Percentiles rank a stretch among this genome's conserved stretches.
These are phyloP conservation scores for Phrynocephalus versicolor DNA, from an alignment of 2,113 vertebrate genomes.

Conservation along the genomic window DNA sequence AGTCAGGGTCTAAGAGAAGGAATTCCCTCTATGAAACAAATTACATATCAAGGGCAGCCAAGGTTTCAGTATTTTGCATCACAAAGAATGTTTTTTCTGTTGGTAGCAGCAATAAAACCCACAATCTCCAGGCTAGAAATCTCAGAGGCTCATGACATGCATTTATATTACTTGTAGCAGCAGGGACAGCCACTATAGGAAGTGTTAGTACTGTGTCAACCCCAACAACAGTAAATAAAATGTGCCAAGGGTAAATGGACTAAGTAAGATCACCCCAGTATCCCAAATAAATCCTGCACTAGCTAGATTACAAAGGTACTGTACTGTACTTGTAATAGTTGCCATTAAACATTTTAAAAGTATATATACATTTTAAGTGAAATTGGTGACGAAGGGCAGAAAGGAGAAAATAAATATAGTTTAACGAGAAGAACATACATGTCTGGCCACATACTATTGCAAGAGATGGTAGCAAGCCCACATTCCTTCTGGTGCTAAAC, in stretches of 20 bases:
- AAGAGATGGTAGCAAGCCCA: background rate
- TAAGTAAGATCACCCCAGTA: background rate
- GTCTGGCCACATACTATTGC: background rate
- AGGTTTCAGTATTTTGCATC: background rate
- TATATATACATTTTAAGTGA: background rate
- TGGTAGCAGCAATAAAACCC: background rate
- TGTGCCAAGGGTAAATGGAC: background rate
- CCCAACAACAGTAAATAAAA: background rate
- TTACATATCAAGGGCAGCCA: background rate
- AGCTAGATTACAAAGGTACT: background rate
- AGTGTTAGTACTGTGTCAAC: background rate
- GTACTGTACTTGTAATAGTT: background rate
- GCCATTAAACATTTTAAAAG: background rate
- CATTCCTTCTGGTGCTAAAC: accelerated
- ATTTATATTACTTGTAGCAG: background rate
- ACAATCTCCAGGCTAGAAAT: background rate
- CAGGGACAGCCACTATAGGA: background rate
- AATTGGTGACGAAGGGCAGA: background rate
- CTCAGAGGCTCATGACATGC: background rate
- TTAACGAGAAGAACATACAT: background rate
- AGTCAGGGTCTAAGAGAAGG: background rate
- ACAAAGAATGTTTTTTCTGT: background rate
- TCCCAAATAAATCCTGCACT: background rate
- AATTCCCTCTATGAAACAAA: background rate
- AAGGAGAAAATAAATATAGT: background rate